Evolutionary conservation across 2,888 invertebrate species (phyloP).

Genomic region (Amphipoea oculea): DNA sequence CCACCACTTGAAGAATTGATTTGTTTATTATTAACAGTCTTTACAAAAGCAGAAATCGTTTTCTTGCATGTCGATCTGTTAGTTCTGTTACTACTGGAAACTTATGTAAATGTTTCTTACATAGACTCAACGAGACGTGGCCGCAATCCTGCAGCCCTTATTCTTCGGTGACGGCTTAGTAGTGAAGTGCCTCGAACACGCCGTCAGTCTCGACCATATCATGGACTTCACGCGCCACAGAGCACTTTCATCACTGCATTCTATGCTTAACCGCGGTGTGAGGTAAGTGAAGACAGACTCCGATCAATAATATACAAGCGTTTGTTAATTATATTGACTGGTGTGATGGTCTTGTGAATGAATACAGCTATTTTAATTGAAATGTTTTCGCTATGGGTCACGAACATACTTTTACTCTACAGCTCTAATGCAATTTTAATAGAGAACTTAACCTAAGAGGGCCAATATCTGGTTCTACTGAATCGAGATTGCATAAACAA

Average conservation of each 20-base stretch:
- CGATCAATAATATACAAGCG: background rate
- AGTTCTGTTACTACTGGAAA: background rate
- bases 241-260: constrained; percentile 98
- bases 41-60: background rate
- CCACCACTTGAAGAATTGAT: background rate
- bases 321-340: background rate
- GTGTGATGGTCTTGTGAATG: background rate
- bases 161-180: constrained; percentile 98
- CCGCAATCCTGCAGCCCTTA: constrained; percentile 95
- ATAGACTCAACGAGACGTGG: constrained; percentile 97
- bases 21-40: background rate
- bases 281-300: constrained; percentile 86
- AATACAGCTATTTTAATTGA: background rate
- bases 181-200: constrained; percentile 97
- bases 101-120: background rate
- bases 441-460: background rate
- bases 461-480: background rate
- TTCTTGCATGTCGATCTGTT: background rate
- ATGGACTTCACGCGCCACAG: constrained; percentile 99
- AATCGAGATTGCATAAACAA: background rate
- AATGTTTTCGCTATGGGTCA: no score
- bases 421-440: background rate
- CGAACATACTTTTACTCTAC: background rate
- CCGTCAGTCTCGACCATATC: constrained; percentile 98
- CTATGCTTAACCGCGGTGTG: constrained; percentile 98